Conservation (phyloP, 2,113 vertebrate species). For the Anarhynchus alexandrinus region DNA sequence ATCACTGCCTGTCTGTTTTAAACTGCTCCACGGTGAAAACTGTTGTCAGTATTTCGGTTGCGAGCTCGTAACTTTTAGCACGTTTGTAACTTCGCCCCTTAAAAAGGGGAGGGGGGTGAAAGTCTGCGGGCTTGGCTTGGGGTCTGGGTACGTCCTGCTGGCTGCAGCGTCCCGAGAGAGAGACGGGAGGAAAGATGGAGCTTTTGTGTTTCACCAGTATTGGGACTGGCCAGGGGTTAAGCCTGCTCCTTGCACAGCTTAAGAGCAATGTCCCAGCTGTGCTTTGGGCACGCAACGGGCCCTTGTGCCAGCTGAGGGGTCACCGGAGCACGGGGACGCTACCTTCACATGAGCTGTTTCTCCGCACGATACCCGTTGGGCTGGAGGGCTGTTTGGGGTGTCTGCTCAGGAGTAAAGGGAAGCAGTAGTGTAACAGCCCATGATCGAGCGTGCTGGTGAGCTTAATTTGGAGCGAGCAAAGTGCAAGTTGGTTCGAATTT, state of each 20-base stretch:
- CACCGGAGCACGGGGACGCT: not conserved
- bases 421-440: not conserved
- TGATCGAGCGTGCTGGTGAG: not conserved
- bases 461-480: not conserved
- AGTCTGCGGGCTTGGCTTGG: not conserved
- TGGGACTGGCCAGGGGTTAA: not conserved
- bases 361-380: not conserved
- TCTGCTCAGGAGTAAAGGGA: not conserved
- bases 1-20: constrained; percentile 44
- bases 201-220: not conserved
- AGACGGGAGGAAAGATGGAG: not conserved
- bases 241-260: not conserved
- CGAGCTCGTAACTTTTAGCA: not conserved
- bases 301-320: not conserved
- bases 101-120: not conserved
- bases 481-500: not conserved
- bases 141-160: not conserved
- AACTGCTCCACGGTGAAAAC: not conserved
- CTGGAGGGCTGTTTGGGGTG: not conserved
- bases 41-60: constrained; percentile 1
- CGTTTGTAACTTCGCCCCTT: not conserved
- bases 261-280: not conserved
- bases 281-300: not conserved
- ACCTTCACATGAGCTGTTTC: not conserved
- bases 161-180: not conserved